phyloP scores from a whole-genome alignment of 1,140 invertebrate species.

The Condylostylus longicornis region DNA sequence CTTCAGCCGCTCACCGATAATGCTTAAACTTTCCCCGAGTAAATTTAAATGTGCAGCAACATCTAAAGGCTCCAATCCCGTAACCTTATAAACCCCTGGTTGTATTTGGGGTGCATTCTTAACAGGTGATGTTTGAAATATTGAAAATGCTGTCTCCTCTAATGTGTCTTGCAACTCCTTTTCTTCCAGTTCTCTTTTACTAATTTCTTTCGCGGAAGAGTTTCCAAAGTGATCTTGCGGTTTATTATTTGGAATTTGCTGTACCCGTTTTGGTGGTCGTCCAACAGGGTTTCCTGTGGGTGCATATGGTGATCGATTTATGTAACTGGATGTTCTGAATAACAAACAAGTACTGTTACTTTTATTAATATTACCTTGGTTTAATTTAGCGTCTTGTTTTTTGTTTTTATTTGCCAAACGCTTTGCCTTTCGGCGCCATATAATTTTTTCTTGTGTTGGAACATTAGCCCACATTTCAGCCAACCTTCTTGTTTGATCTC shows the following conservation, averaged over 20 bases:
- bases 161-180: no score
- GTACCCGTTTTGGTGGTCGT: no score
- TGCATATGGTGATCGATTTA: no score
- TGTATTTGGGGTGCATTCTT: constrained; percentile 7
- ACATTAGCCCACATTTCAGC: constrained; percentile 75
- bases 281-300: no score
- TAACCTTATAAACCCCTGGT: constrained; percentile 44
- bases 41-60: constrained; percentile 85
- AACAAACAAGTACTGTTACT: not conserved
- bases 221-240: no score
- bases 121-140: no score
- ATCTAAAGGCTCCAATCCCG: constrained; percentile 72
- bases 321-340: no score
- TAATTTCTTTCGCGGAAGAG: no score
- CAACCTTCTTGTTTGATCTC: constrained; percentile 46
- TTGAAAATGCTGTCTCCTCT: no score
- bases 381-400: constrained; percentile 18
- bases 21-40: constrained; percentile 81
- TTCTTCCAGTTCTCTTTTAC: no score
- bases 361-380: constrained; percentile 14
- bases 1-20: constrained; percentile 82
- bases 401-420: constrained; percentile 31
- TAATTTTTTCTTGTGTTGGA: constrained; percentile 30
- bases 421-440: constrained; percentile 42
- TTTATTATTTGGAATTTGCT: no score